phyloP scores from a whole-genome alignment of 2,888 invertebrate genomes.

The Caenorhabditis auriculariae region DNA sequence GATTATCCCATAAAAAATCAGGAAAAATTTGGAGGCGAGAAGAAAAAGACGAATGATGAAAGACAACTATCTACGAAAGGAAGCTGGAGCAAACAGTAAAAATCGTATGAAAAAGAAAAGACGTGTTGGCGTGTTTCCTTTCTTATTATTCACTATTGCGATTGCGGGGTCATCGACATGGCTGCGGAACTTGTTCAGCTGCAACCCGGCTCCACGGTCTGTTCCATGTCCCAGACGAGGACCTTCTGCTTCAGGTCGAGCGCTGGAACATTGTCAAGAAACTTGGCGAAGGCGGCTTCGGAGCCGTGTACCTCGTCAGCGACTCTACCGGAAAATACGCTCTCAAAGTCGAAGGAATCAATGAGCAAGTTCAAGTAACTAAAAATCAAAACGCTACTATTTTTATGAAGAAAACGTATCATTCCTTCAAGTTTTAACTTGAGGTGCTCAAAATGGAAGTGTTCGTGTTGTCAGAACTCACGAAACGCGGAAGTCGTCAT shows the following conservation, averaged over 20 bases:
- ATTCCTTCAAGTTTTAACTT: too few species aligned
- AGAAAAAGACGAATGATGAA: too few species aligned
- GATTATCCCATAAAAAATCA: too few species aligned
- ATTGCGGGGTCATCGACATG: too few species aligned
- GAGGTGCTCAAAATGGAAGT: conserved; percentile 62
- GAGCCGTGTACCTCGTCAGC: conserved; percentile 49
- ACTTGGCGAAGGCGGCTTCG: conserved; percentile 57
- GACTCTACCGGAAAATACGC: conserved; percentile 54
- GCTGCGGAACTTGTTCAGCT: conserved; percentile 49
- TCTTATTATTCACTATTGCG: too few species aligned
- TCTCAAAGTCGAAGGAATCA: conserved; percentile 51
- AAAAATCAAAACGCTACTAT: neutral
- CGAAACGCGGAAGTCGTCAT: conserved; percentile 52
- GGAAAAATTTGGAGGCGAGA: too few species aligned
- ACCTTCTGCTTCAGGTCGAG: conserved; percentile 38
- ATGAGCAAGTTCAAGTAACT: conserved; percentile 44
- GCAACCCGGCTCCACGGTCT: too few species aligned
- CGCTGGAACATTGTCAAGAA: conserved; percentile 56
- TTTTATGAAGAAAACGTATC: neutral
- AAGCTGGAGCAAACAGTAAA: too few species aligned
- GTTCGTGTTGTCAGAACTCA: conserved; percentile 52
- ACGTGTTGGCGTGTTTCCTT: too few species aligned
- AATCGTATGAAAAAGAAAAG: too few species aligned
- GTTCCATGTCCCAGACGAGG: too few species aligned
- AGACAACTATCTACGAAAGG: too few species aligned